Evolutionary conservation across 2,113 vertebrate genomes (phyloP).

Genomic region (Pygathrix nemaeus): DNA sequence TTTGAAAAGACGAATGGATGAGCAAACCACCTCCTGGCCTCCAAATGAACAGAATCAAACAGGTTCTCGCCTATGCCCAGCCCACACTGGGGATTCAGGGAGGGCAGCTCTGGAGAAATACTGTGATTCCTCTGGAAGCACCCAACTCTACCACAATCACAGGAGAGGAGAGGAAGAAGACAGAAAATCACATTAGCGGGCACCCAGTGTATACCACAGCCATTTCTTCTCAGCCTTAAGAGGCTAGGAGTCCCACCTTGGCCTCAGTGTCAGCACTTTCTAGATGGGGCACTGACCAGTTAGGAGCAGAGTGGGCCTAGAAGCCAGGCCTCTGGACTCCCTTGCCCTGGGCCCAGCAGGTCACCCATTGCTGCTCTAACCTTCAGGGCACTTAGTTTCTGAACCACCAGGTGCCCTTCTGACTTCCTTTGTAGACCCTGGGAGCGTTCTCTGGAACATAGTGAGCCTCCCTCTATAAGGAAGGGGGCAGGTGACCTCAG

Average conservation of each 20-base stretch:
- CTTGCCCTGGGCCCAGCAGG: accelerated
- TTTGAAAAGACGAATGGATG: accelerated
- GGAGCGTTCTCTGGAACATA: not conserved
- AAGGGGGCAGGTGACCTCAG: not conserved
- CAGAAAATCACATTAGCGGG: not conserved
- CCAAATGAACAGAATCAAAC: accelerated
- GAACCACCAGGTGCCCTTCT: no score
- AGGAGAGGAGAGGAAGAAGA: no score
- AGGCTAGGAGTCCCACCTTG: not conserved
- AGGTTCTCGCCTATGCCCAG: accelerated
- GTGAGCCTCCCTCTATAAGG: not conserved
- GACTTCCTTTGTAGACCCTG: not conserved
- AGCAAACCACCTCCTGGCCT: not conserved
- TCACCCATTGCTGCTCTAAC: not conserved
- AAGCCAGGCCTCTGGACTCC: not conserved
- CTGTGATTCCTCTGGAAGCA: not conserved
- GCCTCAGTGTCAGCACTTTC: not conserved
- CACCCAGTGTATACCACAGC: no score
- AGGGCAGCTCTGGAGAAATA: not conserved
- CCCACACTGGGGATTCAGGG: not conserved
- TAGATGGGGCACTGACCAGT: not conserved
- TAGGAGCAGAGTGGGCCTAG: not conserved
- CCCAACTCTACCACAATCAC: accelerated
- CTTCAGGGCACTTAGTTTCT: not conserved
- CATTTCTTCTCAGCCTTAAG: not conserved